Base-by-base conservation (phyloP, 1,140 invertebrate species). In the Scaptomyza hsui region DNA sequence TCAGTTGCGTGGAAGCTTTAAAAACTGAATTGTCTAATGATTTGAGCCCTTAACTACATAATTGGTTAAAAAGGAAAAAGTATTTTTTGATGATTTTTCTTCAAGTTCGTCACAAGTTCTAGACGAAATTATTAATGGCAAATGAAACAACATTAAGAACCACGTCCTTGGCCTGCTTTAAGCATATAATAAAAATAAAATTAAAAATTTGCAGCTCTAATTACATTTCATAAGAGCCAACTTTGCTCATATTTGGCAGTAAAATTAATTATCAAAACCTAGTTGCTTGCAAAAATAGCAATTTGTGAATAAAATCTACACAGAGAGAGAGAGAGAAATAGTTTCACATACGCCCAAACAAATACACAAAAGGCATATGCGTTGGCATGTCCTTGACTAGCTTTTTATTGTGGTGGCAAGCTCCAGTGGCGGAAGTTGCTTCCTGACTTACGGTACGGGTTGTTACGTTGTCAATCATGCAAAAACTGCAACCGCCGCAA, bases 381-480 rank as follows among this genome's bases (percentile, higher is more conserved):
- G 60, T 83, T 68, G 80, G 76, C 60, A 79, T 79, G 81, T 86
- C 81, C 81, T 85, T 86, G 80, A 70, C 68, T 86, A 86, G 64
- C 41, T 73, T 55, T 72, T 73, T 64, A 56, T 56, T 55, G 51
- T 55, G 67, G 61, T 9, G 5, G 41, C 39, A n/a, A 15, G 21
- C 2, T n/a, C n/a, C n/a, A 10, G 39, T 1, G 4, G 39, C 2
- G 5, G 21, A 12, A 55, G 19, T 21, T 72, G 47, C 52, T 65
- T 71, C 45, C 59, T 70, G 48, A 57, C 61, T 65, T 29, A 29
- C 44, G 57, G 69, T 67, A 64, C 80, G 72, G 80, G 47, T 62
- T 86, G 77, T 86, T 81, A 77, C 77, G 68, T 74, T 86, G 81
- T 88, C 81, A 86, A 86, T 86, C 82, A 88, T 86, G 81, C 81